Evolutionary conservation across 37 sponge, comb jelly and placozoan genomes (phyloP).

Genomic region (Aplysina aerophoba): DNA sequence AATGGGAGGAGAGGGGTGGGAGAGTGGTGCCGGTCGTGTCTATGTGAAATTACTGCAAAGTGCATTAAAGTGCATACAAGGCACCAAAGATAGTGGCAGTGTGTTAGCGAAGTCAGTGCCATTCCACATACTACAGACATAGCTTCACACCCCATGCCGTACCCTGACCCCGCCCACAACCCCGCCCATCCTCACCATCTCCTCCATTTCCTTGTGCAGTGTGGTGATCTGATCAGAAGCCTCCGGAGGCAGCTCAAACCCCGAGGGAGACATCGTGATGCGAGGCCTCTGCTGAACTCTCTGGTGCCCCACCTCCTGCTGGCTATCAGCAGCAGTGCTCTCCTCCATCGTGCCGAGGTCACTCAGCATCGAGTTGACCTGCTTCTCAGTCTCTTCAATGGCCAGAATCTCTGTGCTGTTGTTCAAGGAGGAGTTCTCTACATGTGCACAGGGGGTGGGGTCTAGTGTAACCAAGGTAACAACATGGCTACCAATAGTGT

Average conservation of each 20-base stretch:
- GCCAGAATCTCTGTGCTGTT: slow-evolving; percentile 6
- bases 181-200: slow-evolving; percentile 19
- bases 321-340: no score
- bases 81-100: no score
- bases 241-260: slow-evolving; percentile 28
- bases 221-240: not conserved
- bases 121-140: not conserved
- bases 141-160: not conserved
- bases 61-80: no score
- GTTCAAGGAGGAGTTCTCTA: no score
- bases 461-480: no score
- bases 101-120: no score
- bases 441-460: no score
- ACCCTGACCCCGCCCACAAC: not conserved
- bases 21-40: no score
- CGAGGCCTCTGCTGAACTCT: not conserved
- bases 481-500: no score
- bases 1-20: no score
- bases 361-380: slow-evolving; percentile 12
- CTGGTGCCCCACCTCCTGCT: no score
- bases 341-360: slow-evolving; percentile 22
- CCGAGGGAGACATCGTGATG: slow-evolving; percentile 14
- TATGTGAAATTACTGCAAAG: no score
- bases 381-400: slow-evolving; percentile 27
- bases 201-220: not conserved